These are phyloP conservation scores for Drosophila multiciliata DNA, from an alignment of 2,888 invertebrate species.

Conservation along the genomic window DNA sequence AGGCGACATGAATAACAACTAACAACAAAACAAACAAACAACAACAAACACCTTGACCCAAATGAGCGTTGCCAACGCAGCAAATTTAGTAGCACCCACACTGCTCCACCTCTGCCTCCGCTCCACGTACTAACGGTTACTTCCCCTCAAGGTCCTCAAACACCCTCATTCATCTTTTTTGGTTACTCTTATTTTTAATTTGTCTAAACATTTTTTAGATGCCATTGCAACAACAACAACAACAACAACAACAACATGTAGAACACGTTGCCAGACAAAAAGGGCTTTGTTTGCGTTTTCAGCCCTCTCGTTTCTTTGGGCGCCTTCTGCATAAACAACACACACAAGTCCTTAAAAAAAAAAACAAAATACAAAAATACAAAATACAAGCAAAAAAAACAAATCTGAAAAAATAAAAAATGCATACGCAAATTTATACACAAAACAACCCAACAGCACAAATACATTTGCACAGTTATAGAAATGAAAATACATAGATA, in stretches of 20 bases:
- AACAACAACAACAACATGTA: conserved; percentile 26
- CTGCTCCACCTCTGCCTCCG: not conserved
- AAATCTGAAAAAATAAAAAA: conserved; percentile 43
- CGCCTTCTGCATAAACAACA: conserved; percentile 64
- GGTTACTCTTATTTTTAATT: conserved; percentile 74
- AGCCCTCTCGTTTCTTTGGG: conserved; percentile 36
- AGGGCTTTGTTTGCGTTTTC: conserved; percentile 72
- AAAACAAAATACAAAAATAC: conserved; percentile 10
- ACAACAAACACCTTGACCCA: conserved; percentile 74
- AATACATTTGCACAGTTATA: conserved; percentile 37
- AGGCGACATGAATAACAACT: conserved; percentile 43
- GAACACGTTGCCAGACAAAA: conserved; percentile 58
- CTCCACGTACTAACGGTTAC: not conserved
- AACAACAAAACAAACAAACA: conserved; percentile 40
- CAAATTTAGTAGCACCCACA: conserved; percentile 36
- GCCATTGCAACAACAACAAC: conserved; percentile 37
- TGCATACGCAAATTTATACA: conserved; percentile 79
- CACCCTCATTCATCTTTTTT: conserved; percentile 50
- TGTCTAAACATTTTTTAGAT: conserved; percentile 74
- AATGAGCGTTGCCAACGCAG: conserved; percentile 64
- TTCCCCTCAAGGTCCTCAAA: not conserved
- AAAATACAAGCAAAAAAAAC: not conserved
- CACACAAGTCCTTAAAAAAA: conserved; percentile 36
- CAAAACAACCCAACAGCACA: conserved; percentile 32
- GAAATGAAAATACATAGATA: conserved; percentile 43